Percentiles rank a stretch among this genome's conserved stretches.
Evolutionary conservation across 2,797 vertebrate genomes (phyloP).

Genomic region (Channallabes apus): DNA sequence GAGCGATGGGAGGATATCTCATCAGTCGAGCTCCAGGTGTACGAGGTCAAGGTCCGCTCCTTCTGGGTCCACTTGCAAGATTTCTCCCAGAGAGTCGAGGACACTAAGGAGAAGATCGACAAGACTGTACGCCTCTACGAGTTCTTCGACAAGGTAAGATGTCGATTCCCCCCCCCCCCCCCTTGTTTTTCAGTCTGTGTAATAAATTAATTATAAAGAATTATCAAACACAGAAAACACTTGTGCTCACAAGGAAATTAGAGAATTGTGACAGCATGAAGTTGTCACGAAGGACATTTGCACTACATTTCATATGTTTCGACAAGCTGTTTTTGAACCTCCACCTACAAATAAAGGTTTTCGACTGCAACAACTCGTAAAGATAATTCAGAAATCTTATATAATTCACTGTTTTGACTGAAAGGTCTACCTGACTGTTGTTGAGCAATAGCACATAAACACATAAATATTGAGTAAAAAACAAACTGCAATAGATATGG

Average conservation of each 20-base stretch:
- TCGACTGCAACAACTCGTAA: no score
- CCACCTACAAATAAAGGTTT: not conserved
- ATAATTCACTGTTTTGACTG: not conserved
- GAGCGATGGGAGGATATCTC: constrained; percentile 76
- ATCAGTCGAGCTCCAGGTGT: constrained; percentile 69
- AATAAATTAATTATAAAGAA: not conserved
- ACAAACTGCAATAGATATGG: not conserved
- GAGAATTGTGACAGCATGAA: not conserved
- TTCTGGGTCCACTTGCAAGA: constrained; percentile 77
- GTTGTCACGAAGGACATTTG: not conserved
- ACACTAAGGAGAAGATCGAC: constrained; percentile 72
- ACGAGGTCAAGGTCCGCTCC: constrained; percentile 72
- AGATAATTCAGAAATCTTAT: not conserved
- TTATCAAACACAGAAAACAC: not conserved
- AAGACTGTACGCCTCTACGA: constrained; percentile 77
- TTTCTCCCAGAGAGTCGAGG: constrained; percentile 81
- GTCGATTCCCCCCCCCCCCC: no score
- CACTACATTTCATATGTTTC: not conserved
- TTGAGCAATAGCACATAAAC: not conserved
- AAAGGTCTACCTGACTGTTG: not conserved
- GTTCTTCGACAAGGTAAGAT: constrained; percentile 86
- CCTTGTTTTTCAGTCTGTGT: not conserved
- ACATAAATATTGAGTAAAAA: not conserved
- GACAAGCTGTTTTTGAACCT: not conserved
- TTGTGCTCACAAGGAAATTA: not conserved